Conservation (phyloP, 2,888 invertebrate genomes). For the Priapulus caudatus region DNA sequence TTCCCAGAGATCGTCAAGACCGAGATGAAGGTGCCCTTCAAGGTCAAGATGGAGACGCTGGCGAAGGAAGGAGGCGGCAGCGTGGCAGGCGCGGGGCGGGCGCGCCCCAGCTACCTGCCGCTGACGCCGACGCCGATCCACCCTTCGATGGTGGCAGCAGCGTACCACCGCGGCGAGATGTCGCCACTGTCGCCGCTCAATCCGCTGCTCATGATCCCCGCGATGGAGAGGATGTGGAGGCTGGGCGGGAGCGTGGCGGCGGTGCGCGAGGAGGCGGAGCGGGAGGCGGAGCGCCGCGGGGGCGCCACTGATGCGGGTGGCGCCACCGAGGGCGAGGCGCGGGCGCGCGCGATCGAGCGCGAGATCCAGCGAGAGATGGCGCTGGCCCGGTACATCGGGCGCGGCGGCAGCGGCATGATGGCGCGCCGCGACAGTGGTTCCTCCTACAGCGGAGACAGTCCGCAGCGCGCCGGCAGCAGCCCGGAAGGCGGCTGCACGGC, state of each 20-base stretch:
- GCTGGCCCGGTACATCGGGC: not conserved
- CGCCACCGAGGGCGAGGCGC: too few relatives aligned
- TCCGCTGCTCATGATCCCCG: not conserved
- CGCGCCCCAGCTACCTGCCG: not conserved
- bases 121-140: not conserved
- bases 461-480: not conserved
- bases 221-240: not conserved
- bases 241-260: too few relatives aligned
- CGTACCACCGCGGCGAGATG: not conserved
- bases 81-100: too few relatives aligned
- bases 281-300: too few relatives aligned
- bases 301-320: too few relatives aligned
- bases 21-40: slow-evolving; percentile 43
- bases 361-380: not conserved
- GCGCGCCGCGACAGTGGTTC: not conserved
- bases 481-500: not conserved
- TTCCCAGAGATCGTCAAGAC: slow-evolving; percentile 45
- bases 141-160: not conserved
- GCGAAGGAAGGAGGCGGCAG: slow-evolving; percentile 22
- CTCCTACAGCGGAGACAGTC: not conserved
- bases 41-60: slow-evolving; percentile 42
- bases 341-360: not conserved
- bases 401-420: not conserved
- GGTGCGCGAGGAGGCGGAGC: too few relatives aligned
- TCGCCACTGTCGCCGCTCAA: not conserved